A percentile compares a stretch with the other conserved stretches of the same genome.
phyloP scores from a whole-genome alignment of 2,113 vertebrate species.

The Megaceryle maxima region DNA sequence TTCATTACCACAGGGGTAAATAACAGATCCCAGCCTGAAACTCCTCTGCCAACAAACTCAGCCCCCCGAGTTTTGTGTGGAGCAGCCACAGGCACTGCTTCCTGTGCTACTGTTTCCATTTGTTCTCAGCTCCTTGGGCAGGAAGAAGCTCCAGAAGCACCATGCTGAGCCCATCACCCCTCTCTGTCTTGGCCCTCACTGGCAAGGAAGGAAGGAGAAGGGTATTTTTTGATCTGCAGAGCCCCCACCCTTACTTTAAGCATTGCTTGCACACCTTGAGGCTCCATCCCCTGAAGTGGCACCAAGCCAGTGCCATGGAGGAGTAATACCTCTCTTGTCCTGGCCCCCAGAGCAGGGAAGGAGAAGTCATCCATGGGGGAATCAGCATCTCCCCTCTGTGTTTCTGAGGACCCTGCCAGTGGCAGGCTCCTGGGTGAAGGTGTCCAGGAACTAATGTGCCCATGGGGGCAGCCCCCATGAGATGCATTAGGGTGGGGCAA shows the following conservation, averaged over 20 bases:
- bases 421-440: neutral
- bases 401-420: neutral
- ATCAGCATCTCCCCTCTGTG: neutral
- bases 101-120: neutral
- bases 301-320: neutral
- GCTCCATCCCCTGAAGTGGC: neutral
- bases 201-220: neutral
- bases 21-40: neutral
- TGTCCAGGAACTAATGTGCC: neutral
- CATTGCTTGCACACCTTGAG: fast-evolving
- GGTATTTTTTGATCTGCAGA: neutral
- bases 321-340: neutral
- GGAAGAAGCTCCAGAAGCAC: neutral
- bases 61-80: neutral
- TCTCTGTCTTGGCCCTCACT: neutral
- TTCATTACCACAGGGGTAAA: neutral
- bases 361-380: neutral
- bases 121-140: neutral
- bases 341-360: neutral
- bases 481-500: neutral
- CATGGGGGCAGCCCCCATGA: neutral
- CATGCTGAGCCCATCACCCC: fast-evolving
- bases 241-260: neutral
- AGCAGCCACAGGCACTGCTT: neutral
- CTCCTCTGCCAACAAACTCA: neutral